These are phyloP conservation scores for Diorhabda carinulata DNA, from an alignment of 1,140 invertebrate genomes.

Conservation along the genomic window DNA sequence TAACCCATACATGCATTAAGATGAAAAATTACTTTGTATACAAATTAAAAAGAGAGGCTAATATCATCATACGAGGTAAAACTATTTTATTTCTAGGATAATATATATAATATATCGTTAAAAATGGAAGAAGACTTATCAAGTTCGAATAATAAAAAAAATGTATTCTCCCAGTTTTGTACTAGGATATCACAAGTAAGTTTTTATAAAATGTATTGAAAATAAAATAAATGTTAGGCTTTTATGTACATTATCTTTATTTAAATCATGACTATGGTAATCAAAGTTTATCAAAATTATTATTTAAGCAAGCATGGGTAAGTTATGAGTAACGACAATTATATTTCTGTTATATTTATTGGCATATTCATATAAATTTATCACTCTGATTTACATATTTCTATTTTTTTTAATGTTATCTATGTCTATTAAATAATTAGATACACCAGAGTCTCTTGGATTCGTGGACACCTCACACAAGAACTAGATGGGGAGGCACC, in stretches of 20 bases:
- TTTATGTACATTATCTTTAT: neutral
- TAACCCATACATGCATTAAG: neutral
- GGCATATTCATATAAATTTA: too few relatives aligned
- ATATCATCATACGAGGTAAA: neutral
- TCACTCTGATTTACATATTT: too few relatives aligned
- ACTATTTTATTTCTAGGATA: slow-evolving; percentile 6
- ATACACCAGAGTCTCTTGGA: slow-evolving; percentile 51
- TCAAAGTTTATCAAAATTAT: neutral
- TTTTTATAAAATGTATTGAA: neutral
- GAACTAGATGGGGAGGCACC: slow-evolving; percentile 56
- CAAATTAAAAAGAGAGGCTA: too few relatives aligned
- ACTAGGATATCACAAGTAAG: slow-evolving; percentile 56
- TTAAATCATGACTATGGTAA: slow-evolving; percentile 1
- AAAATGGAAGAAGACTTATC: slow-evolving; percentile 58
- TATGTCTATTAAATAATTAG: slow-evolving; percentile 25
- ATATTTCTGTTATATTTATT: too few relatives aligned
- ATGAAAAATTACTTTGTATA: too few relatives aligned
- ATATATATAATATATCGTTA: slow-evolving; percentile 7
- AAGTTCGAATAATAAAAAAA: slow-evolving; percentile 46
- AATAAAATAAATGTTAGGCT: neutral
- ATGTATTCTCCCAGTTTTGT: slow-evolving; percentile 55
- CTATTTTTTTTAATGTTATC: too few relatives aligned
- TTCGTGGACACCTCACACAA: slow-evolving; percentile 62
- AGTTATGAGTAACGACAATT: too few relatives aligned
- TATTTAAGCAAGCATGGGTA: too few relatives aligned